phyloP scores from a whole-genome alignment of 2,797 vertebrate genomes.

The Acipenser oxyrinchus region DNA sequence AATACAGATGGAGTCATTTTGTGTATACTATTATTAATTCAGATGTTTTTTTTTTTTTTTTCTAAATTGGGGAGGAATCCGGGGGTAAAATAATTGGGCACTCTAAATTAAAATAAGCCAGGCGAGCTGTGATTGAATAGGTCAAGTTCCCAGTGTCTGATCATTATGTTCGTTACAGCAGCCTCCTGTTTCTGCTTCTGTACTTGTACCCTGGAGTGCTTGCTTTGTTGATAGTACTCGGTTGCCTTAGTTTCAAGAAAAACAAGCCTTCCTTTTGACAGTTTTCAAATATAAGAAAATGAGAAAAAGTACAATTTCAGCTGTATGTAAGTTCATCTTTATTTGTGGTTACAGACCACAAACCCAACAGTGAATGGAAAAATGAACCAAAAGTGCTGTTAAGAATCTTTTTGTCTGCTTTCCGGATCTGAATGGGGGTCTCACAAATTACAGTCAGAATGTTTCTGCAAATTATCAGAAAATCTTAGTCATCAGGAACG shows the following conservation, averaged over 20 bases:
- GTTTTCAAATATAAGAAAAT: not conserved
- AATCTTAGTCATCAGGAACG: conserved; percentile 4
- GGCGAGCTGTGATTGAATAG: no score
- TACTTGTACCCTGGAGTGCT: not conserved
- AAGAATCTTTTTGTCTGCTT: conserved; percentile 10
- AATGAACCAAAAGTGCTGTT: not conserved
- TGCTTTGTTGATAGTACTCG: not conserved
- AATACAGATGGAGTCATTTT: conserved; percentile 38
- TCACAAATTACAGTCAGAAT: conserved; percentile 16
- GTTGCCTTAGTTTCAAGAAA: conserved; percentile 5
- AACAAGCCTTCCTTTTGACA: not conserved
- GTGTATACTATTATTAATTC: no score
- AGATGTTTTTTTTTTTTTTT: no score
- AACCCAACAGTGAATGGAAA: conserved; percentile 20
- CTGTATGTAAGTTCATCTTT: conserved; percentile 7
- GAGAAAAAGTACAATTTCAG: not conserved
- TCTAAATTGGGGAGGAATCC: no score
- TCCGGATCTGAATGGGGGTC: conserved; percentile 6
- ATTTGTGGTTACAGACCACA: conserved; percentile 14
- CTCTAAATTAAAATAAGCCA: no score
- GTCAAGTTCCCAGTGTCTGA: no score
- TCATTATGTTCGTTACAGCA: no score
- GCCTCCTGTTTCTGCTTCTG: no score
- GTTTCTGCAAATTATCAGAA: not conserved
- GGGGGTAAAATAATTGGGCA: no score